These are phyloP conservation scores for Dryoscopus gambensis DNA, from an alignment of 2,113 vertebrate species.

Conservation along the genomic window DNA sequence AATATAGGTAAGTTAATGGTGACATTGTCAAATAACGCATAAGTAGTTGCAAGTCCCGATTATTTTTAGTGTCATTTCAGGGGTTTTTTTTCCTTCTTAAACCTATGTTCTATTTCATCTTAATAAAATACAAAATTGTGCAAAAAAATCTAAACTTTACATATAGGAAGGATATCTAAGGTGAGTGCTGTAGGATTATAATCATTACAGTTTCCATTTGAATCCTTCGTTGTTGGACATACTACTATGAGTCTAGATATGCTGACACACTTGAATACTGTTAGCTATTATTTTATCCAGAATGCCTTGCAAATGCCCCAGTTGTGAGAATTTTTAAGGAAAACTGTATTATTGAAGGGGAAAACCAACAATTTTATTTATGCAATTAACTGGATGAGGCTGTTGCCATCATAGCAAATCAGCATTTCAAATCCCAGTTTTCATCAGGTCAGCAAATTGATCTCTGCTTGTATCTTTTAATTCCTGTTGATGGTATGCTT, in stretches of 20 bases:
- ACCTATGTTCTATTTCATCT: neutral
- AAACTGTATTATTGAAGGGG: neutral
- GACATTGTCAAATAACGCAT: neutral
- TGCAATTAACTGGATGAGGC: neutral
- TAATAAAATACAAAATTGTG: neutral
- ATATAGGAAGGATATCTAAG: neutral
- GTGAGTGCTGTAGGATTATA: neutral
- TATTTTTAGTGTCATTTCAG: neutral
- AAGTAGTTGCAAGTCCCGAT: neutral
- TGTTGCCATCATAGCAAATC: neutral
- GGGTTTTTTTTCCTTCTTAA: neutral
- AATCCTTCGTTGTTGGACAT: neutral
- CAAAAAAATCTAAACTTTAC: neutral
- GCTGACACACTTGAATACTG: neutral
- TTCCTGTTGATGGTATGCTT: neutral
- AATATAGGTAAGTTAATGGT: neutral
- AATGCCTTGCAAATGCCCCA: neutral
- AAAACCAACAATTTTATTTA: neutral
- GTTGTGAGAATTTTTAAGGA: neutral
- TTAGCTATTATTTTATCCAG: neutral
- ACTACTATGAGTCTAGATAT: neutral
- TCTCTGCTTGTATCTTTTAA: neutral
- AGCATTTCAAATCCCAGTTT: neutral
- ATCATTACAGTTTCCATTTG: neutral
- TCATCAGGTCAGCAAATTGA: neutral